Evolutionary conservation across 2,797 vertebrate genomes (phyloP).

Genomic region (Vireo griseus): DNA sequence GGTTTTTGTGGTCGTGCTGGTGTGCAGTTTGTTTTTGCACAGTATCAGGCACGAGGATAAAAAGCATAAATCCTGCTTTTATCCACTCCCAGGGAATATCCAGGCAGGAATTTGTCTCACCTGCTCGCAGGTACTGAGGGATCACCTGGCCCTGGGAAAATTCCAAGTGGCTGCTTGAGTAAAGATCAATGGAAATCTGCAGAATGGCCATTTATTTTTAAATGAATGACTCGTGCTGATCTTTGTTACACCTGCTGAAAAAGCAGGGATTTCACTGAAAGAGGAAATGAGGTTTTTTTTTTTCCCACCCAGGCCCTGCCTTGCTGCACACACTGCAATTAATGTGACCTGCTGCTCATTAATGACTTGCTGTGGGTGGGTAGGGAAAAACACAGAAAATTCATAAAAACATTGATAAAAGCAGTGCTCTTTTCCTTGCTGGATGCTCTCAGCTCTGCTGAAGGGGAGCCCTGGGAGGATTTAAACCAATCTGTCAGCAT

Average conservation of each 20-base stretch:
- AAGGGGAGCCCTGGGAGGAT: background rate
- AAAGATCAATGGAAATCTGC: background rate
- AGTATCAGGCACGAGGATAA: rapidly evolving
- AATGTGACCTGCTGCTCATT: background rate
- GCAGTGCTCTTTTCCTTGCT: background rate
- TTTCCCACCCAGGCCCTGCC: background rate
- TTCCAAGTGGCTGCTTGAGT: background rate
- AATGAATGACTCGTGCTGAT: background rate
- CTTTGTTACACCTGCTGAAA: background rate
- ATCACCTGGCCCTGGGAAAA: background rate
- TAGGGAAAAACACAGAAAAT: background rate
- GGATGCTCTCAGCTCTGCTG: background rate
- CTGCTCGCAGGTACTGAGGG: background rate
- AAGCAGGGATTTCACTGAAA: rapidly evolving
- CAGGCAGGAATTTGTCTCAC: background rate
- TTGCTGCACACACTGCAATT: background rate
- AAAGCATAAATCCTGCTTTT: background rate
- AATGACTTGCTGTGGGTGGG: background rate
- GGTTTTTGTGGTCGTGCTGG: background rate
- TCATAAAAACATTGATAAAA: rapidly evolving
- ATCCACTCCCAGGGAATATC: background rate
- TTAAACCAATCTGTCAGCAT: background rate
- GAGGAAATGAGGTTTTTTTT: background rate
- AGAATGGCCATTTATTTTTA: rapidly evolving
- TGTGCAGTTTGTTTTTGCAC: background rate